Conservation (phyloP, 2,797 vertebrate species). For the Hemibagrus guttatus region DNA sequence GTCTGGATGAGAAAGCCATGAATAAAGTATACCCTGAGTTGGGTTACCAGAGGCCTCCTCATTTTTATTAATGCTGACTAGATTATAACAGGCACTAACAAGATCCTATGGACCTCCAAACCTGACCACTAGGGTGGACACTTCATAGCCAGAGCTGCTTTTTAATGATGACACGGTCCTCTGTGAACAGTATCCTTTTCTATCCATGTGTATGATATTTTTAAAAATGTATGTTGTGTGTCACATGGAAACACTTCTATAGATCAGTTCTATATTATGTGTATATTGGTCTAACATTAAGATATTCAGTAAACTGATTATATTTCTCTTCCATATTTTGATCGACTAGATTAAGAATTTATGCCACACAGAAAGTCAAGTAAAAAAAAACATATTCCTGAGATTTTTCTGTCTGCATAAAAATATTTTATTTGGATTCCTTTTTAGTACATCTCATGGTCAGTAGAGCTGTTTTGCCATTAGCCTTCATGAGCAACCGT, state of each 20-base stretch:
- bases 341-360: neutral
- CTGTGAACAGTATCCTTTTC: neutral
- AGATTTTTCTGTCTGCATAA: neutral
- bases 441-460: neutral
- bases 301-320: neutral
- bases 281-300: neutral
- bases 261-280: neutral
- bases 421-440: neutral
- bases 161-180: neutral
- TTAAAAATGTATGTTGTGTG: neutral
- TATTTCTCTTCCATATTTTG: neutral
- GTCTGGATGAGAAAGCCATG: constrained; percentile 53
- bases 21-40: constrained; percentile 57
- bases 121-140: neutral
- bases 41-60: constrained; percentile 45
- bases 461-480: neutral
- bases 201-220: neutral
- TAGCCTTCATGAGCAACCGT: neutral
- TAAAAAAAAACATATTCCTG: neutral
- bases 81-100: constrained; percentile 51
- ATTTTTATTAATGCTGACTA: constrained; percentile 57
- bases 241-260: neutral
- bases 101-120: constrained; percentile 46
- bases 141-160: neutral
- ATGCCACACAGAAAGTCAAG: neutral